Percentiles rank a stretch among this genome's conserved stretches.
Evolutionary conservation across 2,797 vertebrate genomes (phyloP).

Genomic region (Pteropus rufus): DNA sequence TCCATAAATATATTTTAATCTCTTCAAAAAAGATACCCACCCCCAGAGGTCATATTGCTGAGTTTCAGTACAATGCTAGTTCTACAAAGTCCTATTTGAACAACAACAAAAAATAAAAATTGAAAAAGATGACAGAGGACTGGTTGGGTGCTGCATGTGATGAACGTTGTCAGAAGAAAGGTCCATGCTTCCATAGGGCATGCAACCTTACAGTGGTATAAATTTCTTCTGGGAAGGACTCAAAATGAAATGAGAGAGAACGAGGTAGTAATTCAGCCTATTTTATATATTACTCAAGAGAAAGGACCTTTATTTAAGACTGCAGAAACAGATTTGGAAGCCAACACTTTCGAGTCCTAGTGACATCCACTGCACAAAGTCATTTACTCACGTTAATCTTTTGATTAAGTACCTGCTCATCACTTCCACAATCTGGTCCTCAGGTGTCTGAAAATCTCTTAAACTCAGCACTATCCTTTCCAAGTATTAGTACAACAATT

Average conservation of each 20-base stretch:
- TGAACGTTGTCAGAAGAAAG: background rate
- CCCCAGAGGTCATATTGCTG: background rate
- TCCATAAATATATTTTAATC: background rate
- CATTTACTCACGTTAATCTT: background rate
- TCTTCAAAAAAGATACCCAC: background rate
- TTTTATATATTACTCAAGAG: background rate
- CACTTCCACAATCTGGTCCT: background rate
- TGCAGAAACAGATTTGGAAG: background rate
- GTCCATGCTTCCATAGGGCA: background rate
- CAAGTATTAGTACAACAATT: background rate
- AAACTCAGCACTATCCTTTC: background rate
- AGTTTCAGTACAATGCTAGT: background rate
- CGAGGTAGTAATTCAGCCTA: background rate
- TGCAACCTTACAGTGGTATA: background rate
- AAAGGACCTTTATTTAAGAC: background rate
- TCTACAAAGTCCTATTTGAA: background rate
- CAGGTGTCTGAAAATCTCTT: background rate
- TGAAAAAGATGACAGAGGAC: background rate
- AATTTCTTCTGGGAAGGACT: background rate
- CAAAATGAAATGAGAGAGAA: background rate
- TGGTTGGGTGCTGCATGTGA: background rate
- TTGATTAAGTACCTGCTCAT: background rate
- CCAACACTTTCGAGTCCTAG: background rate
- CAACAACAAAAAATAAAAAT: background rate
- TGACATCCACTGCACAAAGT: background rate